Percentiles rank a stretch among this genome's conserved stretches.
Evolutionary conservation across 2,797 vertebrate genomes (phyloP).

Genomic region (Lagorchestes hirsutus): DNA sequence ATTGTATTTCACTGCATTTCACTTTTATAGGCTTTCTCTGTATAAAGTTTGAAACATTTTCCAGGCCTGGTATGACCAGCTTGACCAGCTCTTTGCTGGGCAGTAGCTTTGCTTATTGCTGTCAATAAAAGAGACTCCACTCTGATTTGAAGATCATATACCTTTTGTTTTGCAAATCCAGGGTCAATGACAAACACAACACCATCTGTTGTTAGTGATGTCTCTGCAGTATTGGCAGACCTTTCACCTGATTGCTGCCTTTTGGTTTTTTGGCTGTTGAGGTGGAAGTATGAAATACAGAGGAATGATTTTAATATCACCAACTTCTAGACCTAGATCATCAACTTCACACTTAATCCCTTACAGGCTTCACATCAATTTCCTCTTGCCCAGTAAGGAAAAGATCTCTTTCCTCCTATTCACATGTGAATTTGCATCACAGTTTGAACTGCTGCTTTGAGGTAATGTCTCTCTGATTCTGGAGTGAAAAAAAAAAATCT

Average conservation of each 20-base stretch:
- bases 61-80: slow-evolving; percentile 96
- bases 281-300: slow-evolving; percentile 98
- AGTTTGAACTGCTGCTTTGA: slow-evolving; percentile 96
- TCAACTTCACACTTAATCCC: slow-evolving; percentile 98
- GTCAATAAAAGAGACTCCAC: slow-evolving; percentile 98
- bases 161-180: slow-evolving; percentile 98
- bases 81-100: slow-evolving; percentile 96
- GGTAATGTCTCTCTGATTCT: slow-evolving; percentile 96
- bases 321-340: slow-evolving; percentile 97
- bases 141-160: slow-evolving; percentile 96
- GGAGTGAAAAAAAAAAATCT: slow-evolving; percentile 97
- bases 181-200: slow-evolving; percentile 99
- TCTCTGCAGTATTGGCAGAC: slow-evolving; percentile 98
- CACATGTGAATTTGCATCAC: slow-evolving; percentile 98
- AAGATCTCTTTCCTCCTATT: slow-evolving; percentile 92
- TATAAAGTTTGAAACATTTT: slow-evolving; percentile 86
- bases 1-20: slow-evolving; percentile 98
- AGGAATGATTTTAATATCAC: slow-evolving; percentile 99
- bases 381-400: slow-evolving; percentile 98
- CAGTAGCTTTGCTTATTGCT: slow-evolving; percentile 97
- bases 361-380: slow-evolving; percentile 98
- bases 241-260: slow-evolving; percentile 97
- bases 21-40: slow-evolving; percentile 98
- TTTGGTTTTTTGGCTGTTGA: slow-evolving; percentile 95
- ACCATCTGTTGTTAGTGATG: slow-evolving; percentile 96